These are phyloP conservation scores for Meteorus colon DNA, from an alignment of 2,888 invertebrate genomes.

Conservation along the genomic window DNA sequence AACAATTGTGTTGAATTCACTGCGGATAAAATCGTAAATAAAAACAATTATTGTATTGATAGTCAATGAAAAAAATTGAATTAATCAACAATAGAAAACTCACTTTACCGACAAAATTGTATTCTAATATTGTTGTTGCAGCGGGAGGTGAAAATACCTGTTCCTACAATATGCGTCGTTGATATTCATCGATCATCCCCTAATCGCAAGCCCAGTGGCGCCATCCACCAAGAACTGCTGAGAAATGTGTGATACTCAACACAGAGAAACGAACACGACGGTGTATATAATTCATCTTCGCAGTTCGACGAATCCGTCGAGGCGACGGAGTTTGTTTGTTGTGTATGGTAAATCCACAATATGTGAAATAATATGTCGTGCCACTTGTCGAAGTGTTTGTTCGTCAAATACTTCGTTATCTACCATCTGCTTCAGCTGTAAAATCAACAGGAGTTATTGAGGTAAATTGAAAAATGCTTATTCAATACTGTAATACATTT, in stretches of 20 bases:
- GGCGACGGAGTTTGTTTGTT: conserved; percentile 12
- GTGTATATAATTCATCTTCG: background rate
- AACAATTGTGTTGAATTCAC: no score
- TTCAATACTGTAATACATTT: background rate
- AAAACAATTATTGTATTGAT: background rate
- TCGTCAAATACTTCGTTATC: background rate
- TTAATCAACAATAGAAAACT: background rate
- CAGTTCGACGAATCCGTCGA: background rate
- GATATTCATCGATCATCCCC: conserved; percentile 9
- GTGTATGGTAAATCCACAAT: background rate
- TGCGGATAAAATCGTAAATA: background rate
- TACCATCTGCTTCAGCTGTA: background rate
- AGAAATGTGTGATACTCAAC: background rate
- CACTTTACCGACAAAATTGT: background rate
- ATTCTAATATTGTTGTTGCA: background rate
- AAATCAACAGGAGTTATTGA: background rate
- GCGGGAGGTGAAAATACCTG: background rate
- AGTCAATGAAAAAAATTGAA: background rate
- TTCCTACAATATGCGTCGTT: background rate
- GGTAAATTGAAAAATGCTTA: background rate
- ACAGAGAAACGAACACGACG: background rate
- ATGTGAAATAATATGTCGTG: conserved; percentile 10
- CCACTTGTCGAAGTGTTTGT: conserved; percentile 12
- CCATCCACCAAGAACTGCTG: background rate
- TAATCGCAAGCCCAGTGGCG: background rate